A percentile compares a stretch with the other conserved stretches of the same genome.
Conservation (phyloP, 2,797 vertebrate species). For the Chloroceryle inda region DNA sequence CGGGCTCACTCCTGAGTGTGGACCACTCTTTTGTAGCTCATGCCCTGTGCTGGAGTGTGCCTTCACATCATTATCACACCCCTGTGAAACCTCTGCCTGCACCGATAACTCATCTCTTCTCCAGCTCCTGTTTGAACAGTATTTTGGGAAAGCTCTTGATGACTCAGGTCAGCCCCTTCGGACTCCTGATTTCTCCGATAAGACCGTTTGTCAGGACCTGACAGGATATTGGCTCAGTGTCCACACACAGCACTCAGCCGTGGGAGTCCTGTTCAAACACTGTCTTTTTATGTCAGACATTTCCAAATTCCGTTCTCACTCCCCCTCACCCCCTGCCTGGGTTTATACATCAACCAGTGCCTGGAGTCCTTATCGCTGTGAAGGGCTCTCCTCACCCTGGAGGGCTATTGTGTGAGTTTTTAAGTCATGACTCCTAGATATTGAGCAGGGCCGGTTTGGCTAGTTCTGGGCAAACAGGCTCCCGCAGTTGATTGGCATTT, state of each 20-base stretch:
- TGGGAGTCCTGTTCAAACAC: slow-evolving; percentile 67
- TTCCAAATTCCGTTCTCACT: slow-evolving; percentile 60
- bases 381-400: slow-evolving; percentile 62
- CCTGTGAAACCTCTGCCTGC: background rate
- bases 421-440: slow-evolving; percentile 62
- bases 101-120: background rate
- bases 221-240: slow-evolving; percentile 44
- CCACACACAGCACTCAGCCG: slow-evolving; percentile 13
- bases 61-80: background rate
- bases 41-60: background rate
- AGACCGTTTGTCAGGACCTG: background rate
- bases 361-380: slow-evolving; percentile 65
- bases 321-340: slow-evolving; percentile 43
- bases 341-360: slow-evolving; percentile 72
- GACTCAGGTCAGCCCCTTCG: background rate
- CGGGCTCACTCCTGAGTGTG: background rate
- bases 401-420: slow-evolving; percentile 67
- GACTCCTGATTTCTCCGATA: background rate
- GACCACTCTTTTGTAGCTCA: background rate
- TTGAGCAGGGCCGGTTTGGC: slow-evolving; percentile 65
- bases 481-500: slow-evolving; percentile 50
- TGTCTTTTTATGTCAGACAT: slow-evolving; percentile 60
- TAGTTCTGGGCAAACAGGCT: slow-evolving; percentile 76
- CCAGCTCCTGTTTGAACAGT: background rate
- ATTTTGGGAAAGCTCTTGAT: slow-evolving; percentile 6